Evolutionary conservation across 1,140 invertebrate genomes (phyloP).

Genomic region (Oscheius sp.): DNA sequence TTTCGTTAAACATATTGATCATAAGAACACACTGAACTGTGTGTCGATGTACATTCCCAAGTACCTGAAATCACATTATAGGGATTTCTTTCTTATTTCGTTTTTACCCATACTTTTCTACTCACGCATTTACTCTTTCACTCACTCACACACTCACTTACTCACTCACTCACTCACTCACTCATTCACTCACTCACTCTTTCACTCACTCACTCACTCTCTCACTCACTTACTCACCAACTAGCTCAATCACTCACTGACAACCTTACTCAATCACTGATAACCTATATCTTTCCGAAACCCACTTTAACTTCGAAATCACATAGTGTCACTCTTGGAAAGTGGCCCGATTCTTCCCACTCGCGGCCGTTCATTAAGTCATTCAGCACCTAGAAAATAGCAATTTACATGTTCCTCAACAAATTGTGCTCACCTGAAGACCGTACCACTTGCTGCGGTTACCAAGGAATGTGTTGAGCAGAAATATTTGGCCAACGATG

Average conservation of each 20-base stretch:
- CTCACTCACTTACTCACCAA: too few relatives aligned
- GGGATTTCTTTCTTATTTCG: too few relatives aligned
- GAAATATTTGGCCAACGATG: slow-evolving; percentile 58
- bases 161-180: too few relatives aligned
- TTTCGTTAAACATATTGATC: slow-evolving; percentile 83
- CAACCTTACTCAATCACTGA: slow-evolving; percentile 8
- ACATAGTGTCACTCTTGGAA: slow-evolving; percentile 57
- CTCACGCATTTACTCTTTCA: too few relatives aligned
- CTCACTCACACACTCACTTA: too few relatives aligned
- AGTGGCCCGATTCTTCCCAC: slow-evolving; percentile 60
- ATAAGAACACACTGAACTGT: slow-evolving; percentile 65
- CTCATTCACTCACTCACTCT: too few relatives aligned
- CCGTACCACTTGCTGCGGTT: slow-evolving; percentile 56
- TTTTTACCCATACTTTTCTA: too few relatives aligned
- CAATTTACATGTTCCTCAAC: background rate
- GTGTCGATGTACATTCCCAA: slow-evolving; percentile 60
- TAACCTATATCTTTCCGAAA: background rate
- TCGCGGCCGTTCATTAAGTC: slow-evolving; percentile 60
- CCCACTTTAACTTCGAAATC: slow-evolving; percentile 61
- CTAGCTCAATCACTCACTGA: too few relatives aligned
- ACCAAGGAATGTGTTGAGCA: slow-evolving; percentile 56
- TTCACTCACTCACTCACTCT: too few relatives aligned
- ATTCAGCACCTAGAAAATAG: slow-evolving; percentile 52
- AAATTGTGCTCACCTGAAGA: slow-evolving; percentile 46
- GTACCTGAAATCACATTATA: slow-evolving; percentile 40